Conservation (phyloP, 2,797 vertebrate species). For the Coregonus sp. region DNA sequence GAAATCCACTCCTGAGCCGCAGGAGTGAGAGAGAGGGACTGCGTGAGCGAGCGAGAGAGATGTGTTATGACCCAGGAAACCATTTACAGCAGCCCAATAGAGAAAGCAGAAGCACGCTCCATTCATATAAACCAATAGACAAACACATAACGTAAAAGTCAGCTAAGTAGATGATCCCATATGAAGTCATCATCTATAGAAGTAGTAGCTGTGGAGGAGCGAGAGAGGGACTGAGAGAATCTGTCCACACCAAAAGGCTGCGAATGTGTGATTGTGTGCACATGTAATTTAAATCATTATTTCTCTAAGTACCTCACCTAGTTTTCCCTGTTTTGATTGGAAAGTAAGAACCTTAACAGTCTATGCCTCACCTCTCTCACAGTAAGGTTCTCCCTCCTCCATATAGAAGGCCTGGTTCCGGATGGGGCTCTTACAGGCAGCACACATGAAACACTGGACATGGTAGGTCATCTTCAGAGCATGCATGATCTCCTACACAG, state of each 20-base stretch:
- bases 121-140: slow-evolving; percentile 62
- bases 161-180: slow-evolving; percentile 65
- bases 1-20: slow-evolving; percentile 35
- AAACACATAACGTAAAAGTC: slow-evolving; percentile 54
- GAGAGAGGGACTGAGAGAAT: slow-evolving; percentile 34
- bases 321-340: too few species aligned
- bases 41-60: slow-evolving; percentile 20
- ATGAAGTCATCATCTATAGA: slow-evolving; percentile 56
- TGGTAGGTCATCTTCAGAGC: slow-evolving; percentile 98
- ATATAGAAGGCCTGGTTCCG: slow-evolving; percentile 82
- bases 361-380: slow-evolving; percentile 65
- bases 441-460: slow-evolving; percentile 12
- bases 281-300: too few species aligned
- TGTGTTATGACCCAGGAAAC: slow-evolving; percentile 52
- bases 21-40: too few species aligned
- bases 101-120: slow-evolving; percentile 44
- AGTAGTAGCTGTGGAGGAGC: neutral
- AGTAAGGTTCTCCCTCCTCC: slow-evolving; percentile 97
- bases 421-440: slow-evolving; percentile 8
- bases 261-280: neutral
- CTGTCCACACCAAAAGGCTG: neutral
- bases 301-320: too few species aligned
- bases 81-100: slow-evolving; percentile 46
- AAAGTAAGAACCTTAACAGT: too few species aligned
- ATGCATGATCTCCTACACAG: slow-evolving; percentile 94